Conservation (phyloP, 2,888 invertebrate species). For the Cenopis cana region DNA sequence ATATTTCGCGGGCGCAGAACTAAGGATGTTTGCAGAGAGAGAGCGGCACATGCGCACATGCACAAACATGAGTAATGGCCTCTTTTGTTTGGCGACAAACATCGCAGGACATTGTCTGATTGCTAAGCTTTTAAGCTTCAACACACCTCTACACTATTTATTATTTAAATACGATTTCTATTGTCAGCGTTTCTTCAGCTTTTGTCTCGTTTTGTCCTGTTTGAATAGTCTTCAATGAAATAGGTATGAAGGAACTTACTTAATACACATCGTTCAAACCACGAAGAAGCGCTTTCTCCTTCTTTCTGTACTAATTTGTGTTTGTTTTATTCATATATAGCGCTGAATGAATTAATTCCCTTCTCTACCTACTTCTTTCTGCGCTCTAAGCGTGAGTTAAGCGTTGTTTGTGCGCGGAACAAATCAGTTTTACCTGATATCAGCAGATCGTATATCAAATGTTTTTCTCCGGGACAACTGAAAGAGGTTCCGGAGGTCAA, state of each 20-base stretch:
- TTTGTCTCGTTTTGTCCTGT: constrained; percentile 8
- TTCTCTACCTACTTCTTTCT: too few species aligned
- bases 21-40: constrained; percentile 20
- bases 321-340: not conserved
- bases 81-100: constrained; percentile 10
- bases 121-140: constrained; percentile 33
- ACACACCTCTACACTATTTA: constrained; percentile 16
- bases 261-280: not conserved
- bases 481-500: not conserved
- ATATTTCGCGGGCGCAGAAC: not conserved
- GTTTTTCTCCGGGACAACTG: not conserved
- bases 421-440: too few species aligned
- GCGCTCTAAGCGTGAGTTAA: too few species aligned
- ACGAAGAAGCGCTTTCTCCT: not conserved
- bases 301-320: too few species aligned
- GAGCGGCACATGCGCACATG: not conserved
- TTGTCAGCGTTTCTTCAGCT: constrained; percentile 15
- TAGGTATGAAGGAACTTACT: not conserved
- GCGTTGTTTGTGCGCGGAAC: too few species aligned
- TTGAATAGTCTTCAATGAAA: not conserved
- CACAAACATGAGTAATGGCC: not conserved
- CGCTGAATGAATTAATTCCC: not conserved
- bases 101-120: constrained; percentile 28
- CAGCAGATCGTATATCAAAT: not conserved
- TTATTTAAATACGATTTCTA: constrained; percentile 27